Evolutionary conservation across 2,113 vertebrate species (phyloP).

Genomic region (Mola mola): DNA sequence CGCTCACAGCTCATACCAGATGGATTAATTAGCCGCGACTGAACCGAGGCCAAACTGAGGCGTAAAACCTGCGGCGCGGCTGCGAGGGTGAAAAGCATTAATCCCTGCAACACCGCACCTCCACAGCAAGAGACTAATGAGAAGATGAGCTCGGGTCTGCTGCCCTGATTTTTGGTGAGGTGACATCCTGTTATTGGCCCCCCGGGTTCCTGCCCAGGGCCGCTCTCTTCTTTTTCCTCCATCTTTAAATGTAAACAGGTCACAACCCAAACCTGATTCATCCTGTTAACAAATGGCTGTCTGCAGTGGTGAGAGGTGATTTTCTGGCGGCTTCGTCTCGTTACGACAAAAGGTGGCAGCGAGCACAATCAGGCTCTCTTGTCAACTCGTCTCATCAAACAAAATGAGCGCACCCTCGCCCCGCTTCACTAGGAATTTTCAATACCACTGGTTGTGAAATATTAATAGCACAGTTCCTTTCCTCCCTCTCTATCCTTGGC

Average conservation of each 20-base stretch:
- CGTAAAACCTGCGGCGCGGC: neutral
- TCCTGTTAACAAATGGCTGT: conserved; percentile 41
- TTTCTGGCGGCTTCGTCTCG: conserved; percentile 47
- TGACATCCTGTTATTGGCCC: conserved; percentile 12
- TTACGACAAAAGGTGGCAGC: conserved; percentile 58
- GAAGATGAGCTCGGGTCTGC: no score
- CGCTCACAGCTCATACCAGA: conserved; percentile 11
- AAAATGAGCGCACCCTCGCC: no score
- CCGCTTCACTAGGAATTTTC: no score
- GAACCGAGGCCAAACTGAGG: conserved; percentile 9
- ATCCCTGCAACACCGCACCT: no score
- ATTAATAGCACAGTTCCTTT: conserved; percentile 73
- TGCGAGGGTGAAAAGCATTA: no score
- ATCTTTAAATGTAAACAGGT: conserved; percentile 41
- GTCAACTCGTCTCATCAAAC: no score
- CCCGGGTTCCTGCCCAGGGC: no score
- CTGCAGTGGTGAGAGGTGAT: conserved; percentile 33
- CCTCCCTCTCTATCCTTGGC: conserved; percentile 29
- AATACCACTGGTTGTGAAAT: conserved; percentile 74
- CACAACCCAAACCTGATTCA: conserved; percentile 14
- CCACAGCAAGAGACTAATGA: no score
- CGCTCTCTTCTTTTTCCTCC: neutral
- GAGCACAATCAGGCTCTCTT: conserved; percentile 59
- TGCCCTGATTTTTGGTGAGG: neutral
- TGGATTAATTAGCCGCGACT: conserved; percentile 18